A percentile compares a stretch with the other conserved stretches of the same genome.
phyloP scores from a whole-genome alignment of 2,888 invertebrate species.

The Gasteruption jaculator region DNA sequence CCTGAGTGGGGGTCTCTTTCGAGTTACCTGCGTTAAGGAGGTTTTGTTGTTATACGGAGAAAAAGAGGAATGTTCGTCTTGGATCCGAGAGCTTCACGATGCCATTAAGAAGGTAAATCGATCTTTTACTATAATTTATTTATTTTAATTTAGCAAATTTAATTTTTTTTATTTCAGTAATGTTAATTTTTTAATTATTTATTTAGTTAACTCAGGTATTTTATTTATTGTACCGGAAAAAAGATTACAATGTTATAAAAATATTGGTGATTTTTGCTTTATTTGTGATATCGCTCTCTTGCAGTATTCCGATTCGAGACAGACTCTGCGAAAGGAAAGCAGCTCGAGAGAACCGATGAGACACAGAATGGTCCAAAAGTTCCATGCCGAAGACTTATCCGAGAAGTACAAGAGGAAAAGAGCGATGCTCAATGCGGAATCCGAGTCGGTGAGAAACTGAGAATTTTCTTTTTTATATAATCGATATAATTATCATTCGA shows the following conservation, averaged over 20 bases:
- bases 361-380: constrained; percentile 56
- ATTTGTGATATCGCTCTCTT: constrained; percentile 13
- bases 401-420: constrained; percentile 32
- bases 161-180: constrained; percentile 1
- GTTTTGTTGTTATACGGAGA: constrained; percentile 58
- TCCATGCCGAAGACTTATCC: constrained; percentile 39
- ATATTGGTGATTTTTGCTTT: too few relatives aligned
- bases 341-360: constrained; percentile 61
- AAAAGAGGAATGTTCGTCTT: constrained; percentile 55
- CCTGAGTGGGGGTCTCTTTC: constrained; percentile 58
- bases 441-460: constrained; percentile 2
- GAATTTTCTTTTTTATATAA: constrained; percentile 1
- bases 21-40: constrained; percentile 59
- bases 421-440: constrained; percentile 23
- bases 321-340: constrained; percentile 62
- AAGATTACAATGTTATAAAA: neutral
- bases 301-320: constrained; percentile 56
- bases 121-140: constrained; percentile 7
- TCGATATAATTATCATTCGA: neutral
- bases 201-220: neutral
- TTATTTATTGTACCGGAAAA: neutral
- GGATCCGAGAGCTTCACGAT: constrained; percentile 57
- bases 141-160: constrained; percentile 1
- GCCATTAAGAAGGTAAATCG: constrained; percentile 56
- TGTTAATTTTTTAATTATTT: neutral